Evolutionary conservation across 2,113 vertebrate genomes (phyloP).

Genomic region (Hipposideros armiger): DNA sequence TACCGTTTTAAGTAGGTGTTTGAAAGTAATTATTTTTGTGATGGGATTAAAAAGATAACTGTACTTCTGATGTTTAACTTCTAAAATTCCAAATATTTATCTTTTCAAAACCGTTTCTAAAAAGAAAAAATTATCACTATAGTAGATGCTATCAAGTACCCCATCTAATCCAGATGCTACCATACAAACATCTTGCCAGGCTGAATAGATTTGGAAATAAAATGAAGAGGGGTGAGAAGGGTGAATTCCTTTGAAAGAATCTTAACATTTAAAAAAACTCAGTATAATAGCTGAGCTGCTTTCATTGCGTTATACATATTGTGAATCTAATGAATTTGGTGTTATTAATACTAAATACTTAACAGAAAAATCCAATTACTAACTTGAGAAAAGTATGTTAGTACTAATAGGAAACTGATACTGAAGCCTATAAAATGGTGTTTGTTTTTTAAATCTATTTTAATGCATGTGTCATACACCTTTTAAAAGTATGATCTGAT

Average conservation of each 20-base stretch:
- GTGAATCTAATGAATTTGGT: background rate
- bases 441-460: background rate
- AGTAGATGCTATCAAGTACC: background rate
- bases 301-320: background rate
- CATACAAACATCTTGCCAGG: background rate
- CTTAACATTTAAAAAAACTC: slow-evolving; percentile 39
- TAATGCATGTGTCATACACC: background rate
- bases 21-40: background rate
- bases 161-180: background rate
- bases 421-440: background rate
- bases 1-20: background rate
- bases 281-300: background rate
- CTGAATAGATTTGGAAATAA: background rate
- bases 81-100: background rate
- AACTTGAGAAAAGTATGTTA: background rate
- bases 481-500: background rate
- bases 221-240: background rate
- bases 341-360: background rate
- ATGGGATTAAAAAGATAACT: background rate
- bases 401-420: background rate
- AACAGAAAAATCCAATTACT: background rate
- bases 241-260: background rate
- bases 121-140: background rate
- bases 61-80: background rate
- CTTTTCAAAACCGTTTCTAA: background rate